A percentile compares a stretch with the other conserved stretches of the same genome.
These are phyloP conservation scores for Chrysolina americana DNA, from an alignment of 2,888 invertebrate genomes.

Conservation along the genomic window DNA sequence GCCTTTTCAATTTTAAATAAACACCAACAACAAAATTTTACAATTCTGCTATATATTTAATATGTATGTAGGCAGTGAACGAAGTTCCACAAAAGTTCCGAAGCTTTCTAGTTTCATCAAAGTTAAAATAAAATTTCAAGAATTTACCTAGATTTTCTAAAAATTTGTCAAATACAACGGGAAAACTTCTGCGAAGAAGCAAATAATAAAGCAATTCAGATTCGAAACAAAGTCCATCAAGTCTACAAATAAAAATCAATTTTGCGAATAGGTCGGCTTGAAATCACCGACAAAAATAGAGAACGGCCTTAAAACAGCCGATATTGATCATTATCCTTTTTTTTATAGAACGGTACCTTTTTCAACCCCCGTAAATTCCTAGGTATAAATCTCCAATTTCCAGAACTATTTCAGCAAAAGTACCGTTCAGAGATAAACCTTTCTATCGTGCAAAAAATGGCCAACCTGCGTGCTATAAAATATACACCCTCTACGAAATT, in stretches of 20 bases:
- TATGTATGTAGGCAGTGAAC: no score
- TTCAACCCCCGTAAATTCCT: slow-evolving; percentile 27
- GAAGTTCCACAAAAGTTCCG: no score
- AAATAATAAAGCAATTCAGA: no score
- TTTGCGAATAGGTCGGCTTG: background rate
- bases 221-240: background rate
- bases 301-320: background rate
- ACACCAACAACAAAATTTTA: no score
- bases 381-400: slow-evolving; percentile 49
- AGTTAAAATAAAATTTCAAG: no score
- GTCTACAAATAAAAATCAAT: background rate
- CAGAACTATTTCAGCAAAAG: slow-evolving; percentile 47
- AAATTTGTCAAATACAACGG: no score
- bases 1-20: no score
- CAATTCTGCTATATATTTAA: no score
- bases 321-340: slow-evolving; percentile 32
- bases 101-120: no score
- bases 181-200: no score
- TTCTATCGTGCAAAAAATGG: slow-evolving; percentile 45
- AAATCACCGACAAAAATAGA: background rate
- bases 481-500: slow-evolving; percentile 47
- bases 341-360: slow-evolving; percentile 35
- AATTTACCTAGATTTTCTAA: no score
- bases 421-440: slow-evolving; percentile 49
- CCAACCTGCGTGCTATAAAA: slow-evolving; percentile 37